Evolutionary conservation across 2,888 invertebrate genomes (phyloP).

Genomic region (Apodemia hepburni): DNA sequence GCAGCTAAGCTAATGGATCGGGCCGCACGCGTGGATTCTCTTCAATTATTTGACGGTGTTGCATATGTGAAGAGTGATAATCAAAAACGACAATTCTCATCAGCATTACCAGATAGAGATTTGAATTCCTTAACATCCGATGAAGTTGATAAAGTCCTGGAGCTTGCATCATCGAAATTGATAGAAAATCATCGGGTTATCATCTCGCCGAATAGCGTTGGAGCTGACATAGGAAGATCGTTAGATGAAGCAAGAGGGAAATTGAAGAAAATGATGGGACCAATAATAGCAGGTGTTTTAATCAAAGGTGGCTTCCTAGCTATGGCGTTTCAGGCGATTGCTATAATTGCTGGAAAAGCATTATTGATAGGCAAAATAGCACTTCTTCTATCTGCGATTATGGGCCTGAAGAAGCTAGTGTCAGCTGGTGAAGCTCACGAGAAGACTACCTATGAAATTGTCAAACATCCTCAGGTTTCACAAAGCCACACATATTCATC

Average conservation of each 20-base stretch:
- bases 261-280: conserved; percentile 83
- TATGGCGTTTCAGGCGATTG: conserved; percentile 87
- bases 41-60: conserved; percentile 83
- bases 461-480: conserved; percentile 91
- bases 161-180: conserved; percentile 78
- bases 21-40: conserved; percentile 81
- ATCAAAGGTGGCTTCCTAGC: conserved; percentile 87
- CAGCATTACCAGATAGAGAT: conserved; percentile 77
- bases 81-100: conserved; percentile 67
- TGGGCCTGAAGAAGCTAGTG: conserved; percentile 90
- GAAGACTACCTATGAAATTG: conserved; percentile 91
- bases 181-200: conserved; percentile 81
- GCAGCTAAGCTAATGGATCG: conserved; percentile 83
- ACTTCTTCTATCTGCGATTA: conserved; percentile 87
- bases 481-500: conserved; percentile 88
- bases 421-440: conserved; percentile 83
- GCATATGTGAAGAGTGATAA: conserved; percentile 74
- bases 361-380: conserved; percentile 92
- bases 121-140: conserved; percentile 80
- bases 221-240: conserved; percentile 67
- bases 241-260: conserved; percentile 80
- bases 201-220: conserved; percentile 65
- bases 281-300: conserved; percentile 84
- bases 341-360: conserved; percentile 89
- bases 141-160: conserved; percentile 80